Base-by-base conservation (phyloP, 2,888 invertebrate species). In the Lochmaea capreae region DNA sequence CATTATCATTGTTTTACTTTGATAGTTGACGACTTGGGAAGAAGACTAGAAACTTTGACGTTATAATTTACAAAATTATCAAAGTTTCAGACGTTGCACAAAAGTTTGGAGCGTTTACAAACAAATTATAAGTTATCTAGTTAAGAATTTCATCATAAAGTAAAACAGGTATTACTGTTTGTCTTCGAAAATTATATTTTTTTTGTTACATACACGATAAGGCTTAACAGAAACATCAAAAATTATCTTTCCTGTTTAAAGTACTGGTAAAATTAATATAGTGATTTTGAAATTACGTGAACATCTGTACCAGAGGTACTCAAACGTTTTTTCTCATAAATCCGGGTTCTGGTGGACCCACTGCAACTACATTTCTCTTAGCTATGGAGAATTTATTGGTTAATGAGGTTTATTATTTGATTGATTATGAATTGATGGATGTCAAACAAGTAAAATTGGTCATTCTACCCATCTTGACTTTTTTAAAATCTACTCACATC, bases 91-190 rank as follows among this genome's bases (percentile, higher is more conserved):
- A 63, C 54, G 66, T 54, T 66, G 66, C 54, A 33, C 66, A 66
- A 66, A 66, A 66, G 66, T 54, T n/a, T 57, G 12, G 39, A 54
- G 39, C 33, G 57, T 54, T 66, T 42, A 66, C 39, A 66, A 66
- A 57, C 66, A 66, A 66, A 49, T 66, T 66, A 54, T 18, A 66
- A 66, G 42, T 66, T 66, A 66, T 66, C 54, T 66, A 39, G 66
- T 66, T 66, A 52, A 2, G 39, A 42, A 66, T 66, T 66, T 54
- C 54, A 66, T 66, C 57, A 26, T 66, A 33, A 39, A 18, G 18
- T 42, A 39, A 54, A 54, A 54, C 54, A 54, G 54, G 54, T 54
- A 54, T 54, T 16, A 54, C 16, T 54, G 54, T 54, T 54, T 54
- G 54, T 54, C 18, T 54, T 18, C 9, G 54, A 18, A 54, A 54